These are phyloP conservation scores for Haliclystus octoradiatus DNA, from an alignment of 30 jellyfish, hydroid and myxozoan genomes.

Conservation along the genomic window DNA sequence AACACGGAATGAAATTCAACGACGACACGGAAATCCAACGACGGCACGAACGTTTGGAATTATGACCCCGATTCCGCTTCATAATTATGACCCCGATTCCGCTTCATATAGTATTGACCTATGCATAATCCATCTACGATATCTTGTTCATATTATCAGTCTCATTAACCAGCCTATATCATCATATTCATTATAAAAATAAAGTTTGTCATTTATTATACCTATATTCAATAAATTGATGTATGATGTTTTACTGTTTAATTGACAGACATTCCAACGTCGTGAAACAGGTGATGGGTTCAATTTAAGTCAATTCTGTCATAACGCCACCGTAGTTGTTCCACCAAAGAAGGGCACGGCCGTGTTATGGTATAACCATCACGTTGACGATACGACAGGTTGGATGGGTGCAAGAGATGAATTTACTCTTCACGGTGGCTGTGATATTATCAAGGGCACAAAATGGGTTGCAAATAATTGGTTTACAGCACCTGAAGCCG, in stretches of 20 bases:
- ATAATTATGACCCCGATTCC: too few species aligned
- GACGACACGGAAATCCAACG: too few species aligned
- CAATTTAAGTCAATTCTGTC: constrained; percentile 89
- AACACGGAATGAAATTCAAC: too few species aligned
- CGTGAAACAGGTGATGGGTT: constrained; percentile 68
- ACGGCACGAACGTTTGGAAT: too few species aligned
- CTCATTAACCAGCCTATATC: too few species aligned
- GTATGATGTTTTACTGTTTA: not conserved
- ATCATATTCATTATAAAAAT: too few species aligned
- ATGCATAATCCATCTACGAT: not conserved
- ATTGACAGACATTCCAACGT: constrained; percentile 54
- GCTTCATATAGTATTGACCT: too few species aligned
- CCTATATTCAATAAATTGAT: not conserved
- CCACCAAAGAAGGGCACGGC: constrained; percentile 95
- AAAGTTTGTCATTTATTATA: too few species aligned
- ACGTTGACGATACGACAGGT: constrained; percentile 69
- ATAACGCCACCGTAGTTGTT: constrained; percentile 67
- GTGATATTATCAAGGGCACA: constrained; percentile 80
- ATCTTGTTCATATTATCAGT: too few species aligned
- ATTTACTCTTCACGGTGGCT: constrained; percentile 88
- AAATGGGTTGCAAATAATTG: constrained; percentile 95
- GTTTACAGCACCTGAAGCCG: constrained; percentile 90
- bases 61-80: too few species aligned
- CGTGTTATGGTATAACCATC: constrained; percentile 96
- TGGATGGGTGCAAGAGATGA: constrained; percentile 90